Conservation (phyloP, 2,888 invertebrate species). For the Lamellibrachia columna region DNA sequence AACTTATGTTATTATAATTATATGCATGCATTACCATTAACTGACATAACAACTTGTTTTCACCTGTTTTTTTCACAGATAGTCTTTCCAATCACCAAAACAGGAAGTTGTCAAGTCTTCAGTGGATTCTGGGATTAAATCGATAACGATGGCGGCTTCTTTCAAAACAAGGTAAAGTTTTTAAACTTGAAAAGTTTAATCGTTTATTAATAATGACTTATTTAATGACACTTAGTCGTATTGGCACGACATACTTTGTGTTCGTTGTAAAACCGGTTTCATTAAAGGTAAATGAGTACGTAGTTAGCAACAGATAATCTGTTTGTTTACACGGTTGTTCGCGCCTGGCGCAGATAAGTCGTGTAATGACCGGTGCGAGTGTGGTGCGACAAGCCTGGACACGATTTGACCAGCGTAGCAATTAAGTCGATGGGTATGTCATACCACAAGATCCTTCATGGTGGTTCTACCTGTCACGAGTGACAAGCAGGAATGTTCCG, state of each 20-base stretch:
- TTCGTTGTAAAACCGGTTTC: neutral
- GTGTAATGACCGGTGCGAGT: neutral
- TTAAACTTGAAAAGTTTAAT: neutral
- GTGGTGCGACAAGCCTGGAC: neutral
- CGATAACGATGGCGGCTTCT: conserved; percentile 11
- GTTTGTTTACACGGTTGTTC: conserved; percentile 11
- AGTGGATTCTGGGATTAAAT: neutral
- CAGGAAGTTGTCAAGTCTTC: neutral
- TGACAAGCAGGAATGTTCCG: neutral
- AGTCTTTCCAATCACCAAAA: neutral
- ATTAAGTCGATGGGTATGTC: conserved; percentile 1
- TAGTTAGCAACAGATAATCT: neutral
- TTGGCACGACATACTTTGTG: neutral
- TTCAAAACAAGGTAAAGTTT: conserved; percentile 1
- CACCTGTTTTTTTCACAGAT: neutral
- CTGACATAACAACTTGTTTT: conserved; percentile 16
- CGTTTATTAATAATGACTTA: neutral
- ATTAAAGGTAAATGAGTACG: neutral
- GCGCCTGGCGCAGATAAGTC: conserved; percentile 11
- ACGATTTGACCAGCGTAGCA: neutral
- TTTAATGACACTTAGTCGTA: neutral
- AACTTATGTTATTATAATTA: neutral
- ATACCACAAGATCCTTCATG: neutral
- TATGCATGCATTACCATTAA: conserved; percentile 8
- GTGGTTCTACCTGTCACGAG: neutral